Base-by-base conservation (phyloP, 2,113 vertebrate species). In the Psettodes erumei region DNA sequence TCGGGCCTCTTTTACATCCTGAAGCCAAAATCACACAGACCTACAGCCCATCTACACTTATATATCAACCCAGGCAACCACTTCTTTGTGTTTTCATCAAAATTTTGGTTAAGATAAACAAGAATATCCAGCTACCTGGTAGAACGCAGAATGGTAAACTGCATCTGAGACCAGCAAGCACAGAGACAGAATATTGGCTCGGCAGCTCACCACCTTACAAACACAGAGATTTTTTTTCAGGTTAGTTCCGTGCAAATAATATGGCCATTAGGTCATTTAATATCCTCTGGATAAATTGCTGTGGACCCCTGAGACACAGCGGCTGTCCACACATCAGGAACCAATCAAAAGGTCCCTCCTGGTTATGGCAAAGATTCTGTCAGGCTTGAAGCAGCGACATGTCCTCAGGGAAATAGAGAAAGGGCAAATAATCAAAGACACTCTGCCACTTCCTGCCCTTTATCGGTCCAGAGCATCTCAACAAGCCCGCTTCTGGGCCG, bases 261-360 rank as follows among this genome's bases (percentile, higher is more conserved):
- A 81, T 63, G 67, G 70, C 78, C 86, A 88, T 91, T 90, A 90
- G 88, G 86, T 90, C 88, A 86, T 91, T 91, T 90, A 88, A 91
- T 93, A 91, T 92, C 91, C 88, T 82, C 83, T 56, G 72, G 85
- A 88, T 90, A 83, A 89, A 91, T 90, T 90, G 80, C 71, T 58
- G 79, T 56, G 53, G 66, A 83, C 86, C 77, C 74, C 40, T 19
- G 85, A 86, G 90, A 90, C 58, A 45, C n/a, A 40, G 48, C 62
- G 75, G 64, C 79, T 62, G 60, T 90, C 87, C 79, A 81, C 88
- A 90, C 90, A 92, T 90, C 89, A 91, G 91, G 90, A 91, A 88
- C 79, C 80, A 91, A 90, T 92, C 90, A 90, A 77, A 89, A 77
- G 63, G n/a, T 85, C 53, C 69, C 83, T 81, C 72, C 62, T 74